Percentiles rank a stretch among this genome's conserved stretches.
Conservation (phyloP, 2,888 invertebrate genomes). For the Harpagoxenus sublaevis region DNA sequence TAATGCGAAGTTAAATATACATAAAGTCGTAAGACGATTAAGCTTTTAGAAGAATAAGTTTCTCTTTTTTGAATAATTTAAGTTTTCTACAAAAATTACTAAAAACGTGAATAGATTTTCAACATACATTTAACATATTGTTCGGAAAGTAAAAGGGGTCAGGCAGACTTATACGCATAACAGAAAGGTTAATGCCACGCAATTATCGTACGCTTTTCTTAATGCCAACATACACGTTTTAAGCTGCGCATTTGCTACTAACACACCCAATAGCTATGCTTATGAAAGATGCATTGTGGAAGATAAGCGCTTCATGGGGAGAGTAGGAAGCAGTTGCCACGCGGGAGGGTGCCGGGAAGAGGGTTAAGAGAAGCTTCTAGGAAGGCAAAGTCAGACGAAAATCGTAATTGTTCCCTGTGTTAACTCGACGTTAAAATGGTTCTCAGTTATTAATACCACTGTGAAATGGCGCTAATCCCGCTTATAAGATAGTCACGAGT, state of each 20-base stretch:
- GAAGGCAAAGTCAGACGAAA: slow-evolving; percentile 56
- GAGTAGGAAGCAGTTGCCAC: slow-evolving; percentile 31
- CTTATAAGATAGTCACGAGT: slow-evolving; percentile 30
- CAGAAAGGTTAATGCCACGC: slow-evolving; percentile 19
- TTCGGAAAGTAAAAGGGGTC: background rate
- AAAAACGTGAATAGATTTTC: background rate
- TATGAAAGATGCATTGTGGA: slow-evolving; percentile 51
- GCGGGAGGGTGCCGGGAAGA: background rate
- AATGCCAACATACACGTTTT: slow-evolving; percentile 30
- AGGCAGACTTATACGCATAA: background rate
- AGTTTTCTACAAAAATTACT: background rate
- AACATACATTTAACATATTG: slow-evolving; percentile 10
- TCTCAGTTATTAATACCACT: slow-evolving; percentile 55
- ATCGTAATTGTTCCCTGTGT: slow-evolving; percentile 56
- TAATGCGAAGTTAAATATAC: background rate
- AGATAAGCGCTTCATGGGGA: slow-evolving; percentile 40
- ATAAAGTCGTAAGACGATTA: background rate
- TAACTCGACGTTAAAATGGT: slow-evolving; percentile 60
- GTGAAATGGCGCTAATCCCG: slow-evolving; percentile 45
- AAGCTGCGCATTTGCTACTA: slow-evolving; percentile 38
- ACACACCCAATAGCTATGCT: slow-evolving; percentile 41
- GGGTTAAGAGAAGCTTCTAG: slow-evolving; percentile 44
- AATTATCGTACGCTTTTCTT: slow-evolving; percentile 43
- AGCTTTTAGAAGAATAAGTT: background rate
- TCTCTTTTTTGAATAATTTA: background rate